phyloP scores from a whole-genome alignment of 1,140 invertebrate species.

The Leptinotarsa texana region DNA sequence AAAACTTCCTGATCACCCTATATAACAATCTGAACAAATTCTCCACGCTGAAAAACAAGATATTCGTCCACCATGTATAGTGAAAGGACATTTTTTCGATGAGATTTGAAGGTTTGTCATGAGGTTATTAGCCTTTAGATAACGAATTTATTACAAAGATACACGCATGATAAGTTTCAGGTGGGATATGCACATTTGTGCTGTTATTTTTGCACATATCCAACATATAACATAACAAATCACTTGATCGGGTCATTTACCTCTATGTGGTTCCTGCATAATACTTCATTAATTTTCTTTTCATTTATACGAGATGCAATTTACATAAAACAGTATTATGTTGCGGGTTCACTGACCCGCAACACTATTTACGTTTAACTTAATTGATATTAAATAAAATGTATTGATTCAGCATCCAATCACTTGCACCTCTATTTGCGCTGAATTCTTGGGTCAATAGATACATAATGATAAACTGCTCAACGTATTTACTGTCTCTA shows the following conservation, averaged over 20 bases:
- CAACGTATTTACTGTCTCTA: background rate
- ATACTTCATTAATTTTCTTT: constrained; percentile 22
- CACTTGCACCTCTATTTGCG: constrained; percentile 1
- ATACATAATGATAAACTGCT: constrained; percentile 10
- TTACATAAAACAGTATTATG: constrained; percentile 12
- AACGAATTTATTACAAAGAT: constrained; percentile 1
- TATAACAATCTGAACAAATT: too few species aligned
- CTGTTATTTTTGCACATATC: background rate
- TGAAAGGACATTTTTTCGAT: background rate
- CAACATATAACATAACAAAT: constrained; percentile 1
- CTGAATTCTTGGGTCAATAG: background rate
- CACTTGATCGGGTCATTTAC: constrained; percentile 9
- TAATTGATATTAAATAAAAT: constrained; percentile 13
- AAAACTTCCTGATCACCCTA: too few species aligned
- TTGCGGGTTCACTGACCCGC: constrained; percentile 12
- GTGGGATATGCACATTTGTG: constrained; percentile 1
- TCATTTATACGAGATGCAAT: constrained; percentile 12
- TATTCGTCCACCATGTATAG: background rate
- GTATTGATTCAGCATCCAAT: constrained; percentile 9
- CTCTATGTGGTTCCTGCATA: constrained; percentile 6
- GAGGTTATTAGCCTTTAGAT: constrained; percentile 13
- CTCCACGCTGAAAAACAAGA: background rate
- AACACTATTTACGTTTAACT: constrained; percentile 20
- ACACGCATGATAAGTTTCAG: constrained; percentile 8
- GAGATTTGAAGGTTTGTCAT: constrained; percentile 8